Evolutionary conservation across 2,113 vertebrate species (phyloP), one percentile per base, ranked within the genome.

Genomic region (Gasterosteus aculeatus): DNA sequence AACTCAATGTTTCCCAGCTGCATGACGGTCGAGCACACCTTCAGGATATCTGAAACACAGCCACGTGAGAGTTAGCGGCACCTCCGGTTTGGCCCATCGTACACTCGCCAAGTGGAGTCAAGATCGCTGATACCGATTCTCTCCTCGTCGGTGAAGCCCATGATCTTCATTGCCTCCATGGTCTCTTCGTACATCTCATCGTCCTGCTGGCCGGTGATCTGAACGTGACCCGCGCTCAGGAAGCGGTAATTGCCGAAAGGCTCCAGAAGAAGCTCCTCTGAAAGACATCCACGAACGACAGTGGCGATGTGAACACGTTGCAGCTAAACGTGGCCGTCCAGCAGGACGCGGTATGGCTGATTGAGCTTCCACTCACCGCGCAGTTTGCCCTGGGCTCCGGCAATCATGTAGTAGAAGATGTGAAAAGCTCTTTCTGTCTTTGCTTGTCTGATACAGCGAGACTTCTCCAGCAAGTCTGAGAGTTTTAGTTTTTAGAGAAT

Each of bases 391-490:
- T 91, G 81, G 41, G 94, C 95, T 44, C 98, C 97, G 1, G 97
- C 96, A 1, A 99, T 94, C 88, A 99, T 94, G 78, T 98, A 98
- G 88, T 99, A 99, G 90, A 99, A 99, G 84, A 99, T 97, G 87
- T 99, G 98, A 92, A 99, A 99, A 77, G 97, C 96, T 83, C 98
- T 93, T 61, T 99, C 98, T 1, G 96, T 96, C 92, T 98, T 99
- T 83, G 96, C 97, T 84, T 99, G 97, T 70, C 98, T 95, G 90
- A 99, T 97, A 84, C 97, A 98, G 58, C 97, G 96, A 54, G 98
- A 99, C 85, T 99, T 99, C 91, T 99, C 98, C 94, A 99, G 85
- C 42, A 99, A 94, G 91, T 99, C 98, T 99, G 77, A 78, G 63
- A 81, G 77, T 56, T 59, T 70, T 33, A 67, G 66, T 11, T 31